phyloP scores from a whole-genome alignment of 1,140 invertebrate genomes.

The Samia ricini region DNA sequence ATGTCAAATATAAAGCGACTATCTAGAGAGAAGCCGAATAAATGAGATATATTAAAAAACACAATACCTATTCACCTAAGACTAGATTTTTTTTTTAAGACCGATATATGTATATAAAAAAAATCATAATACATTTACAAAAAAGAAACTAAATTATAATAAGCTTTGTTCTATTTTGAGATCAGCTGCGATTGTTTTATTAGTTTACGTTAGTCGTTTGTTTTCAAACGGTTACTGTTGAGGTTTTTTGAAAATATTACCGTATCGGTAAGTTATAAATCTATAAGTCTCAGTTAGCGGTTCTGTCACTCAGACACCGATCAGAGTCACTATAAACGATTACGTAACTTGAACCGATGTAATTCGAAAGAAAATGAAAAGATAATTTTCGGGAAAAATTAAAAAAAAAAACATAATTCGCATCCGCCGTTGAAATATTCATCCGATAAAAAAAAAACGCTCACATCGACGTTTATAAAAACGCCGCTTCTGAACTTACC shows the following conservation, averaged over 20 bases:
- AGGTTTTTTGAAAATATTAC: no score
- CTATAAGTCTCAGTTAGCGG: no score
- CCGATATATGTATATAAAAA: background rate
- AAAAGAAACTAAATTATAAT: background rate
- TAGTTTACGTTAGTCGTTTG: background rate
- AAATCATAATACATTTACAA: background rate
- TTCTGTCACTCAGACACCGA: no score
- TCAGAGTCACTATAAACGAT: no score
- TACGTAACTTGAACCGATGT: no score
- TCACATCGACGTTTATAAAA: background rate
- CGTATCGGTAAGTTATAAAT: no score
- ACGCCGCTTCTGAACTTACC: background rate
- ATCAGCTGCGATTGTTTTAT: conserved; percentile 11
- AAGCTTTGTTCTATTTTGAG: conserved; percentile 21
- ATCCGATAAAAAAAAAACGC: background rate
- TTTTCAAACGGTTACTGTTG: no score
- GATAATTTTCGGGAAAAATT: background rate
- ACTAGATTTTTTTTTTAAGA: background rate
- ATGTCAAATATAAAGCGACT: no score
- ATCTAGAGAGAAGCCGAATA: no score
- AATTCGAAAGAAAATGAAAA: background rate
- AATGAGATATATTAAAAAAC: background rate
- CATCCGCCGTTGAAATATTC: background rate
- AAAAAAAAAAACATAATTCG: background rate
- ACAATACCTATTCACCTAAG: background rate